phyloP scores from a whole-genome alignment of 2,797 vertebrate species.

The Coccyzus lansbergi region DNA sequence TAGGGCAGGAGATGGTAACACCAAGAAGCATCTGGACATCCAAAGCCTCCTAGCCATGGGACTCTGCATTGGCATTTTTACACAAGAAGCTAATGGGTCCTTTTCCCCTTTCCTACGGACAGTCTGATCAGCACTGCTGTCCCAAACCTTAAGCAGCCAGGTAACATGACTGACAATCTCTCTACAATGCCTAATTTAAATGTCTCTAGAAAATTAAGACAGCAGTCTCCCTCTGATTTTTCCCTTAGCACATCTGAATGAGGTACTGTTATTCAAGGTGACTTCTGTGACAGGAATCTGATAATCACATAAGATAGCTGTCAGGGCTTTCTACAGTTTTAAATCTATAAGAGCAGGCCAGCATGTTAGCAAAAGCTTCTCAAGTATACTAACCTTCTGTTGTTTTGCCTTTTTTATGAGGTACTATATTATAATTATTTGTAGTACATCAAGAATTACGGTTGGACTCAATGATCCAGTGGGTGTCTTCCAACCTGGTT shows the following conservation, averaged over 20 bases:
- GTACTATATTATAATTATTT: background rate
- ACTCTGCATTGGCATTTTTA: background rate
- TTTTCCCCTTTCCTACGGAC: background rate
- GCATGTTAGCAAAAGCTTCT: background rate
- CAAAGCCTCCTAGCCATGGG: background rate
- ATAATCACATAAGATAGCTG: background rate
- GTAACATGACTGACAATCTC: background rate
- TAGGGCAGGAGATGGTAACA: background rate
- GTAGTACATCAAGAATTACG: background rate
- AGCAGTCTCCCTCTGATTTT: background rate
- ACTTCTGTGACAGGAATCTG: background rate
- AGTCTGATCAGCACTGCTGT: background rate
- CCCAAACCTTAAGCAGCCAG: background rate
- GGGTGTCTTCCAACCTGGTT: no score
- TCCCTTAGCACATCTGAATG: background rate
- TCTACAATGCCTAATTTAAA: background rate
- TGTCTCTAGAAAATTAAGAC: background rate
- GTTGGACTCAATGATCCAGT: no score
- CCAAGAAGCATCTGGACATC: background rate
- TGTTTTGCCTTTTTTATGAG: background rate
- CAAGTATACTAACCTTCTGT: background rate
- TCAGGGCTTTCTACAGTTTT: constrained; percentile 15
- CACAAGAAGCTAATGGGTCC: background rate
- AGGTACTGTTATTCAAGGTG: constrained; percentile 36
- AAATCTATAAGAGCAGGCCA: background rate